Percentiles rank a stretch among this genome's conserved stretches.
Conservation (phyloP, 1,140 invertebrate species). For the Anagrus nilaparvatae region DNA sequence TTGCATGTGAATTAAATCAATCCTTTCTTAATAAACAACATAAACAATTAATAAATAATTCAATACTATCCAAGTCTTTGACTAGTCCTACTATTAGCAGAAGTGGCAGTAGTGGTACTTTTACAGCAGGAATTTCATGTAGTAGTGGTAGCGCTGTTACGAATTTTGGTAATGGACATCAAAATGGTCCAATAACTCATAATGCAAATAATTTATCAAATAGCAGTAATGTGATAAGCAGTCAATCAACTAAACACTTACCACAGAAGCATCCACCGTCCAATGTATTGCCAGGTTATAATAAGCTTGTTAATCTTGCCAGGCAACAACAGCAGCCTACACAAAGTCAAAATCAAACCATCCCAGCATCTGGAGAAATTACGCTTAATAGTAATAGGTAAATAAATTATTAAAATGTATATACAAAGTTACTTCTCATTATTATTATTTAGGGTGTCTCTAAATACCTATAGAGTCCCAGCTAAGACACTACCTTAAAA, state of each 20-base stretch:
- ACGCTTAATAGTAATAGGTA: constrained; percentile 46
- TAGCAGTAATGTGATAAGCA: constrained; percentile 32
- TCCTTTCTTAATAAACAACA: constrained; percentile 24
- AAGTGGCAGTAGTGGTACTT: constrained; percentile 19
- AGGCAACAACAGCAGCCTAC: constrained; percentile 34
- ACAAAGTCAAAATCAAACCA: constrained; percentile 32
- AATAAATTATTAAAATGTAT: constrained; percentile 10
- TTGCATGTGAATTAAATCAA: constrained; percentile 17
- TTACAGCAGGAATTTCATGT: constrained; percentile 11
- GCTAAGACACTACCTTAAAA: too few species aligned
- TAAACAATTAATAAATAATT: constrained; percentile 34
- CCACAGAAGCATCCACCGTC: constrained; percentile 39
- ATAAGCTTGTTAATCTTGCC: constrained; percentile 34
- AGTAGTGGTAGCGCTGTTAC: constrained; percentile 18
- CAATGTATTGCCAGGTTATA: constrained; percentile 36
- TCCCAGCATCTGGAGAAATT: constrained; percentile 42
- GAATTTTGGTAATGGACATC: constrained; percentile 38
- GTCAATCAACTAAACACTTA: constrained; percentile 33
- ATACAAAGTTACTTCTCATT: constrained; percentile 5
- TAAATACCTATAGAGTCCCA: too few species aligned
- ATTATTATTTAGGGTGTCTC: constrained; percentile 3
- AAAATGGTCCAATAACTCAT: constrained; percentile 31
- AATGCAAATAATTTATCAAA: constrained; percentile 33
- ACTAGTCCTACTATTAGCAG: constrained; percentile 39
- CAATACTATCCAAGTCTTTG: constrained; percentile 37